Conservation (phyloP, 1,140 invertebrate species). For the Drosophila orena region DNA sequence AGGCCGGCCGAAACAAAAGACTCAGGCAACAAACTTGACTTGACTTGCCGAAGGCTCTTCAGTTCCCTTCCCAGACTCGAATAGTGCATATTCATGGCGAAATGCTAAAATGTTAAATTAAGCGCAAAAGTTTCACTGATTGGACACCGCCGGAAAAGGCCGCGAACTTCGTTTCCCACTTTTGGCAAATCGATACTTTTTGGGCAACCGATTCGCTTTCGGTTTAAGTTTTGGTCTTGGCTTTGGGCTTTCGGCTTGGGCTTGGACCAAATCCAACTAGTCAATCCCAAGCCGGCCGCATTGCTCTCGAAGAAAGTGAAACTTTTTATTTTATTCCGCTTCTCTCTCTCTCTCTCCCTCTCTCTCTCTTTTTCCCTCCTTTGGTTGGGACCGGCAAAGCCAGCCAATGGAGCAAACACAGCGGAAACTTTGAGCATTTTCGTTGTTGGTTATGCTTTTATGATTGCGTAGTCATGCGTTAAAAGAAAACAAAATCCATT, state of each 20-base stretch:
- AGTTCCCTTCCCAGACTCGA: slow-evolving; percentile 20
- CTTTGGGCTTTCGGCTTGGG: slow-evolving; percentile 5
- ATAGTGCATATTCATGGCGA: slow-evolving; percentile 57
- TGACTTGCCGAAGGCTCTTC: slow-evolving; percentile 11
- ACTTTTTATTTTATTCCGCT: slow-evolving; percentile 59
- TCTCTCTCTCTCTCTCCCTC: slow-evolving; percentile 23
- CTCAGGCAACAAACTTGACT: slow-evolving; percentile 13
- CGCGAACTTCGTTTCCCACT: slow-evolving; percentile 36
- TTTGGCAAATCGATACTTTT: slow-evolving; percentile 51
- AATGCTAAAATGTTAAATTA: slow-evolving; percentile 47
- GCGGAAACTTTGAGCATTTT: slow-evolving; percentile 45
- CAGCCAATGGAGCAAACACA: slow-evolving; percentile 53
- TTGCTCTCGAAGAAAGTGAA: slow-evolving; percentile 74
- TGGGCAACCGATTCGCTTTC: slow-evolving; percentile 35
- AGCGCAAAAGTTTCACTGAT: slow-evolving; percentile 57
- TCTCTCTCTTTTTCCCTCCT: slow-evolving; percentile 35
- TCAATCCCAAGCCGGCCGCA: slow-evolving; percentile 31
- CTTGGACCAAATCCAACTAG: slow-evolving; percentile 47
- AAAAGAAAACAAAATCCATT: slow-evolving; percentile 23
- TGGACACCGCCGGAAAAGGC: slow-evolving; percentile 48
- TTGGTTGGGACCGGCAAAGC: slow-evolving; percentile 35
- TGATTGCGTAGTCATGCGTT: slow-evolving; percentile 61
- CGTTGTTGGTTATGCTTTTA: slow-evolving; percentile 47
- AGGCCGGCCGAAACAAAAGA: slow-evolving; percentile 1
- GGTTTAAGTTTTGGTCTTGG: slow-evolving; percentile 22